phyloP scores from a whole-genome alignment of 2,797 vertebrate species.

The Acrocephalus scirpaceus region DNA sequence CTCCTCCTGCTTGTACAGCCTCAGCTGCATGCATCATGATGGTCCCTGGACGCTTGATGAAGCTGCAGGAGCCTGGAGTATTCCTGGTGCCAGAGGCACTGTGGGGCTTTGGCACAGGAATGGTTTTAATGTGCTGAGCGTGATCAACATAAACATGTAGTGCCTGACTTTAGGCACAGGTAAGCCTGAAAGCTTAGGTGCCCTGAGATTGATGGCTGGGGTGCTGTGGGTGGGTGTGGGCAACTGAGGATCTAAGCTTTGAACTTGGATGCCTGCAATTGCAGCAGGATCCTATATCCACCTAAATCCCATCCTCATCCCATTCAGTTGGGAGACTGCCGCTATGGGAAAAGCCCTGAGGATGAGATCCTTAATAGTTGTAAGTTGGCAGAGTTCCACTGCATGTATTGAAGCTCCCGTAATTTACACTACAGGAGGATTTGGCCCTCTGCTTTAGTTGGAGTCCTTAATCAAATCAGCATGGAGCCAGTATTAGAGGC shows the following conservation, averaged over 20 bases:
- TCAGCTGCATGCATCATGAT: fast-evolving
- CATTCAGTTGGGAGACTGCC: not conserved
- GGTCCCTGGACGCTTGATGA: not conserved
- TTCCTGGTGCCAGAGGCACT: not conserved
- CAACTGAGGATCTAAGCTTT: not conserved
- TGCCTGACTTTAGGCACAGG: not conserved
- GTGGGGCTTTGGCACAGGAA: not conserved
- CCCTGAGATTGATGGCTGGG: not conserved
- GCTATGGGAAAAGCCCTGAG: not conserved
- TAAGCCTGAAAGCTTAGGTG: not conserved
- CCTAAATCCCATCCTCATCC: not conserved
- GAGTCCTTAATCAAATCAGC: not conserved
- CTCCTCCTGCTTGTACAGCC: not conserved
- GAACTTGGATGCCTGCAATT: not conserved
- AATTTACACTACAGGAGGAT: not conserved
- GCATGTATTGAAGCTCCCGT: not conserved
- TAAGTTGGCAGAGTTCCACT: not conserved
- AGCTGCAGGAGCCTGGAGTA: not conserved
- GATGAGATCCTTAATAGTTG: not conserved
- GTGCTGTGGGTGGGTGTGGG: not conserved
- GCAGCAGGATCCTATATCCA: not conserved
- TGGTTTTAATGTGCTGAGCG: not conserved
- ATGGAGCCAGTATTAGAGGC: not conserved
- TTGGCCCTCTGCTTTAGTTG: not conserved
- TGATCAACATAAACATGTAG: fast-evolving